Conservation (phyloP, 2,888 invertebrate species). For the Melitaea athalia region DNA sequence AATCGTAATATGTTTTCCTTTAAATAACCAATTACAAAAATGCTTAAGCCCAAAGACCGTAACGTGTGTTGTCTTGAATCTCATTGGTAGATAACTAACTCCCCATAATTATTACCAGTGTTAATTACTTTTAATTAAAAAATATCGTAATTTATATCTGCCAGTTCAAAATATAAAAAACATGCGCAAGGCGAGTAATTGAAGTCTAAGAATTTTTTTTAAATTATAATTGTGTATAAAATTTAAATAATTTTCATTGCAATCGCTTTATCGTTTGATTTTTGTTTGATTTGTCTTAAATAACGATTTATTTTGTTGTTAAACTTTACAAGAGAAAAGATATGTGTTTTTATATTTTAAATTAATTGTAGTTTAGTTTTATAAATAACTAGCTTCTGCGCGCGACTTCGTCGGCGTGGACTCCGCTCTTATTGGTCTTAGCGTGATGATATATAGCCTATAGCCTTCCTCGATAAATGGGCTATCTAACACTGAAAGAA, state of each 20-base stretch:
- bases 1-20: background rate
- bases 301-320: too few relatives aligned
- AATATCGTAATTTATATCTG: constrained; percentile 14
- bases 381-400: too few relatives aligned
- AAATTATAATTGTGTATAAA: background rate
- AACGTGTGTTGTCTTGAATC: background rate
- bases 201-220: background rate
- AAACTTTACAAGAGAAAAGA: too few relatives aligned
- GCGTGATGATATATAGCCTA: too few relatives aligned
- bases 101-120: background rate
- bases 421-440: too few relatives aligned
- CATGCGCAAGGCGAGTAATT: background rate
- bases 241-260: background rate
- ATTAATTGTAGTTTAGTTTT: too few relatives aligned
- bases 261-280: background rate
- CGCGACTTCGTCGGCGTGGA: too few relatives aligned
- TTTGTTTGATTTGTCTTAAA: background rate
- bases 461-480: too few relatives aligned
- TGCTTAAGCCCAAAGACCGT: constrained; percentile 2
- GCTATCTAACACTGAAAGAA: too few relatives aligned
- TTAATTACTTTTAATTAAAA: constrained; percentile 14
- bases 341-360: too few relatives aligned
- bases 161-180: constrained; percentile 4
- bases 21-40: constrained; percentile 13
- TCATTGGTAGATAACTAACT: constrained; percentile 8